phyloP scores from a whole-genome alignment of 2,797 vertebrate species.

The Pangasius krempfi region DNA sequence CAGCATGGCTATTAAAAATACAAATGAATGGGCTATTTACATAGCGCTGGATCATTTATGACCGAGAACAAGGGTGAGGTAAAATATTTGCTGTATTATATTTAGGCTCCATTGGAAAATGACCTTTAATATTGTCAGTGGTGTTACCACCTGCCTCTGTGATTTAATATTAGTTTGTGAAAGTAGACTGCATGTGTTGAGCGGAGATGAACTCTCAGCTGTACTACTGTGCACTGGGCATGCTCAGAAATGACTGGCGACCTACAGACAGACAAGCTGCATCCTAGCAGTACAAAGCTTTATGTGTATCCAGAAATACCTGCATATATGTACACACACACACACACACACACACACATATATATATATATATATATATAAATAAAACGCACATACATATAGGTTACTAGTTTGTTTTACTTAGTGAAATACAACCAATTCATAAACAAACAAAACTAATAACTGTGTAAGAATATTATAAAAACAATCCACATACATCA shows the following conservation, averaged over 20 bases:
- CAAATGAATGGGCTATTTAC: conserved; percentile 29
- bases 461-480: no score
- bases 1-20: conserved; percentile 45
- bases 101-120: conserved; percentile 40
- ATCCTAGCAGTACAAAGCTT: conserved; percentile 55
- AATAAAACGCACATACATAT: no score
- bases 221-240: conserved; percentile 71
- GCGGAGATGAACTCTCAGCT: conserved; percentile 43
- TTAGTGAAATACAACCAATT: no score
- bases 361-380: conserved; percentile 65
- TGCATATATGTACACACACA: conserved; percentile 72
- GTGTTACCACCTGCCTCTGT: conserved; percentile 46
- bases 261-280: conserved; percentile 69
- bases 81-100: conserved; percentile 44
- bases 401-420: no score
- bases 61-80: conserved; percentile 25
- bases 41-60: conserved; percentile 13
- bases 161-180: conserved; percentile 48
- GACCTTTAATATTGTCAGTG: conserved; percentile 44
- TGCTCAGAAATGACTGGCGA: conserved; percentile 78
- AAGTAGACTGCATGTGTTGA: conserved; percentile 46
- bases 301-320: conserved; percentile 67
- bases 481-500: no score
- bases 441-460: no score
- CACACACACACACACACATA: conserved; percentile 62